A percentile compares a stretch with the other conserved stretches of the same genome.
These are phyloP conservation scores for Myotis findleyi DNA, from an alignment of 2,797 vertebrate species.

Conservation along the genomic window DNA sequence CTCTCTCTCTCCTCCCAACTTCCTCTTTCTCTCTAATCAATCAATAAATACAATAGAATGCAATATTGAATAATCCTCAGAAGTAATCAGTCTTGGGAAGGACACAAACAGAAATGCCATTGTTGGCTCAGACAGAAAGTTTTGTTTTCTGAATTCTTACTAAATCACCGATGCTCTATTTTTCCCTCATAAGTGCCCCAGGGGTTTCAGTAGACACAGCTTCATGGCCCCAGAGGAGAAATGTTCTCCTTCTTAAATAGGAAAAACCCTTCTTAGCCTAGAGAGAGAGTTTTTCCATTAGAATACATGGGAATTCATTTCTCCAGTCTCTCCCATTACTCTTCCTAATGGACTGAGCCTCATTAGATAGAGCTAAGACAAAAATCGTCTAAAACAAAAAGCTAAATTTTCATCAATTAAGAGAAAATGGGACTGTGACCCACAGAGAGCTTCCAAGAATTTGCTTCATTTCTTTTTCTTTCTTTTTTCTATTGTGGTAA, in stretches of 20 bases:
- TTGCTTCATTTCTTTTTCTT: background rate
- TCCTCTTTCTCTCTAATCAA: background rate
- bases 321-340: background rate
- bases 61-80: background rate
- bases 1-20: background rate
- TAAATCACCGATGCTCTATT: background rate
- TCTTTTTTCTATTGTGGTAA: background rate
- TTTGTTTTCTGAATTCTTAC: slow-evolving; percentile 16
- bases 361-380: background rate
- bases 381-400: background rate
- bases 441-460: background rate
- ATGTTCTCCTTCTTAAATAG: background rate
- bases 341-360: background rate
- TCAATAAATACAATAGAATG: background rate
- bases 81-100: background rate
- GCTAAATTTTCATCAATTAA: background rate
- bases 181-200: background rate
- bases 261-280: background rate
- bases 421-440: background rate
- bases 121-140: background rate
- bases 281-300: background rate
- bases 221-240: background rate
- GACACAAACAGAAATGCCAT: background rate
- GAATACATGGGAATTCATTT: background rate
- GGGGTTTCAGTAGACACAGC: background rate